Percentiles rank a stretch among this genome's conserved stretches.
Conservation (phyloP, 1,140 invertebrate genomes). For the Bilobella aurantiaca region DNA sequence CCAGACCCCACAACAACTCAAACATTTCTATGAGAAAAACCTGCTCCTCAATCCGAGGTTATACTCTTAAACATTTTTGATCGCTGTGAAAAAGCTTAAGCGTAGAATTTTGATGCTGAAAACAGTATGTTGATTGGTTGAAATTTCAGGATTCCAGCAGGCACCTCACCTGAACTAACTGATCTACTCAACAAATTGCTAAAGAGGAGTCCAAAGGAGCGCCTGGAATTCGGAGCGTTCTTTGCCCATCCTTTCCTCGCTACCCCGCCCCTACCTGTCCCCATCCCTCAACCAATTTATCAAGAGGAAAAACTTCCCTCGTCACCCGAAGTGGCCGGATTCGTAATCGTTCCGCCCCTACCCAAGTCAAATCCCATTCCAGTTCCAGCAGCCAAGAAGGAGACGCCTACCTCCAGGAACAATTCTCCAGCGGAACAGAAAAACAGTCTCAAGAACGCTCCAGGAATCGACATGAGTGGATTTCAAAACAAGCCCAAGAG, state of each 20-base stretch:
- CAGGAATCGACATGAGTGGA: constrained; percentile 1
- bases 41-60: constrained; percentile 91
- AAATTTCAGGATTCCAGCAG: constrained; percentile 68
- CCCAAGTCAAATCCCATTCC: constrained; percentile 35
- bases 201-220: constrained; percentile 82
- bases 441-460: not conserved
- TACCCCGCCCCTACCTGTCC: constrained; percentile 12
- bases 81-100: not conserved
- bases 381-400: constrained; percentile 30
- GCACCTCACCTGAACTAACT: constrained; percentile 77
- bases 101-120: not conserved
- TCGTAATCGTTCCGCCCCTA: constrained; percentile 65
- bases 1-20: constrained; percentile 93
- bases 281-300: constrained; percentile 22
- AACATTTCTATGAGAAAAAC: constrained; percentile 94
- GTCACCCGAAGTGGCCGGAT: constrained; percentile 40
- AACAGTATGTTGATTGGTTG: constrained; percentile 10
- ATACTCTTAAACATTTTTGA: too few relatives aligned
- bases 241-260: constrained; percentile 80
- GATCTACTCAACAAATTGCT: constrained; percentile 76
- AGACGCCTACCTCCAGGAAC: constrained; percentile 26
- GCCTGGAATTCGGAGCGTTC: constrained; percentile 91
- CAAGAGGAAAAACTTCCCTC: constrained; percentile 30
- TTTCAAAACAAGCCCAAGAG: constrained; percentile 8
- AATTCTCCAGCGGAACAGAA: constrained; percentile 26